Evolutionary conservation across 2,113 vertebrate genomes (phyloP).

Genomic region (Panurus biarmicus): DNA sequence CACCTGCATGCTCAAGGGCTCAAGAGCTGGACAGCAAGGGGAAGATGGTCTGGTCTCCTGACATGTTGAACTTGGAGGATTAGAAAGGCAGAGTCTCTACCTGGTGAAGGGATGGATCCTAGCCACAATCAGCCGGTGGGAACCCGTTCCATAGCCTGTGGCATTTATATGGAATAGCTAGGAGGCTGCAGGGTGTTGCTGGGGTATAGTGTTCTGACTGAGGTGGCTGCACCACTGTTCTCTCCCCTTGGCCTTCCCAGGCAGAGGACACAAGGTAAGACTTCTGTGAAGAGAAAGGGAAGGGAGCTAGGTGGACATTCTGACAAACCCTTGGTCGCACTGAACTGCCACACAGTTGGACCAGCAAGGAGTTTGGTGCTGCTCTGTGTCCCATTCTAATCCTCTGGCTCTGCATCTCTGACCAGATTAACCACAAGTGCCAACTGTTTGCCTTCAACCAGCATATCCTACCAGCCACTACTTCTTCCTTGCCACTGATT

Average conservation of each 20-base stretch:
- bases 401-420: background rate
- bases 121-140: background rate
- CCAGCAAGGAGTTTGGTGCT: background rate
- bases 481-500: background rate
- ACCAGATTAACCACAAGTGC: background rate
- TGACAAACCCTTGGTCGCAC: background rate
- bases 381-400: background rate
- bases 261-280: background rate
- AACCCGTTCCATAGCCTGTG: rapidly evolving
- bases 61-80: rapidly evolving
- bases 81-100: background rate
- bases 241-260: background rate
- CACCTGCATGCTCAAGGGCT: background rate
- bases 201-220: background rate
- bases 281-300: background rate
- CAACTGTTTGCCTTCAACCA: background rate
- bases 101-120: background rate
- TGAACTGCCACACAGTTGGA: background rate
- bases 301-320: background rate
- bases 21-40: background rate
- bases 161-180: background rate
- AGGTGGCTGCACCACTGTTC: background rate
- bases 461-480: background rate
- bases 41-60: background rate
- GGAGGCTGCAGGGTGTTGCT: background rate